Percentiles rank a stretch among this genome's conserved stretches.
Conservation (phyloP, 2,797 vertebrate genomes). For the Pseudochaenichthys georgianus region DNA sequence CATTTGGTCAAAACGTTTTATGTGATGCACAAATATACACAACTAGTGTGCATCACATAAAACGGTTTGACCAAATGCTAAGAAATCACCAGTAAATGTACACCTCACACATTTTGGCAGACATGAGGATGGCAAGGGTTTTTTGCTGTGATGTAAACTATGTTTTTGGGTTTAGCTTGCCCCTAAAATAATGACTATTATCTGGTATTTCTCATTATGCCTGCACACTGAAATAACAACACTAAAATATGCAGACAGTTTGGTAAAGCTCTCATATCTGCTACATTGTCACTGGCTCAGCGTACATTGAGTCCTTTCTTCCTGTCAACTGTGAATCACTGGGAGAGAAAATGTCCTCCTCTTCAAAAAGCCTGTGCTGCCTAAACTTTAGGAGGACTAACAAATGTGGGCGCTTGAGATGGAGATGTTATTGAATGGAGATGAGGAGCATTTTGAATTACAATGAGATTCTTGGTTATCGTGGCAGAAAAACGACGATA, state of each 20-base stretch:
- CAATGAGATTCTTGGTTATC: conserved; percentile 18
- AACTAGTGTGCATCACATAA: not conserved
- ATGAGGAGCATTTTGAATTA: conserved; percentile 7
- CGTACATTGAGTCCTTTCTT: conserved; percentile 12
- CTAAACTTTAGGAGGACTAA: conserved; percentile 31
- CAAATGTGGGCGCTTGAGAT: conserved; percentile 14
- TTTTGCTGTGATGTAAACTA: conserved; percentile 12
- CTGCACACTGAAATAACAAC: conserved; percentile 13
- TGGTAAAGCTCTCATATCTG: conserved; percentile 29
- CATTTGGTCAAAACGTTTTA: not conserved
- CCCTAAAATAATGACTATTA: conserved; percentile 19
- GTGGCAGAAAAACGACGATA: conserved; percentile 8
- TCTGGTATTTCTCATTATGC: conserved; percentile 31
- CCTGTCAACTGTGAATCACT: conserved; percentile 8
- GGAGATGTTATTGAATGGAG: conserved; percentile 12
- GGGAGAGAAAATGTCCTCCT: conserved; percentile 16
- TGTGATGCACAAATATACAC: not conserved
- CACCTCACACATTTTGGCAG: not conserved
- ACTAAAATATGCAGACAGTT: conserved; percentile 23
- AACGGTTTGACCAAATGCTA: not conserved
- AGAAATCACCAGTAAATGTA: not conserved
- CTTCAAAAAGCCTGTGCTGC: conserved; percentile 27
- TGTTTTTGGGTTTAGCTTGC: conserved; percentile 16
- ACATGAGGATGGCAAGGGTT: conserved; percentile 8
- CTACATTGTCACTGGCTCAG: conserved; percentile 17